Evolutionary conservation across 2,888 invertebrate genomes (phyloP), one percentile per base, ranked within the genome.

Genomic region (Drosophila koepferae): DNA sequence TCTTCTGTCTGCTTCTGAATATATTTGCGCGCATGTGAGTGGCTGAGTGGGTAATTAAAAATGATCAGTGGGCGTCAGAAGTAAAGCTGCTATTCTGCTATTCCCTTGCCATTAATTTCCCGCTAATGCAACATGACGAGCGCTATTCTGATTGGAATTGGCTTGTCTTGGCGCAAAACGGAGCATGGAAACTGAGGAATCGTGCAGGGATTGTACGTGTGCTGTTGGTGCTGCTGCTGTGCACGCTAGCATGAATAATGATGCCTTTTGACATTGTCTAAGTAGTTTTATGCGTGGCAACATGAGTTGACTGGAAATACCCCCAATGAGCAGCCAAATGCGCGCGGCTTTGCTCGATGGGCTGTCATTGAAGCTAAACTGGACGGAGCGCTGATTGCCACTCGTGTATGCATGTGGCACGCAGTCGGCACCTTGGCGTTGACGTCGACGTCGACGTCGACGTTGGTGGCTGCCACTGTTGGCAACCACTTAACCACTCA

Each of bases 181-280:
- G 44, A 40, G 54, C 23, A 20, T 38, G 53, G 36, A 20, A 16
- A 16, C 8, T 36, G 36, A 36, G n/a, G 40, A 41, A 18, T 10
- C 41, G 41, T 41, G 41, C 55, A n/a, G 55, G 53, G 46, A 31
- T 63, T 70, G 65, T 43, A 62, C 48, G 56, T 66, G 60, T 56
- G 41, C 18, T 34, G 53, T 14, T 36, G 20, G 18, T 28, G 77
- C 59, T 41, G 38, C 38, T 34, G 16, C 36, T 53, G 66, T 38
- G 67, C 75, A 63, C 20, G 62, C 62, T 62, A 66, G 63, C 81
- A 77, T 89, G 86, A 90, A 88, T 88, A 88, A 88, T 88, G 88
- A 86, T 90, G 86, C 70, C 80, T 74, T 81, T 86, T 88, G 90
- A 90, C 87, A 88, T 86, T 88, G 88, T 86, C 88, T 90, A 85